Percentiles rank a stretch among this genome's conserved stretches.
Evolutionary conservation across 2,888 invertebrate genomes (phyloP).

Genomic region (Temnothorax unifasciatus): DNA sequence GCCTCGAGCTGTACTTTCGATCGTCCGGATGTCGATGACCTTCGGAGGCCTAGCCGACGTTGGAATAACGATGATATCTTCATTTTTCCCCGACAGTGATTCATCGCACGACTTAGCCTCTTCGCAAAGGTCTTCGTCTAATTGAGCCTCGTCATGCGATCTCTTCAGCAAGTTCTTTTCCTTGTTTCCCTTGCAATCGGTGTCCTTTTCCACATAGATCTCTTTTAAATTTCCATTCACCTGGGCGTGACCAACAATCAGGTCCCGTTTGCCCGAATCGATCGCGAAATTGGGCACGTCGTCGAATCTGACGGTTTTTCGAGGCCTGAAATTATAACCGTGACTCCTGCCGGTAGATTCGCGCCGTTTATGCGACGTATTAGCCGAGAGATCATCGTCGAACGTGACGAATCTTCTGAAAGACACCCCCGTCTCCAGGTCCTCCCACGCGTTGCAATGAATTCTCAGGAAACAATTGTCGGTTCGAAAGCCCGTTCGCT

Average conservation of each 20-base stretch:
- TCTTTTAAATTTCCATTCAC: neutral
- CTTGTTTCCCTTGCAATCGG: neutral
- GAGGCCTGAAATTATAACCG: slow-evolving; percentile 38
- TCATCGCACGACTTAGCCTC: neutral
- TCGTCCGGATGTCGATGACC: neutral
- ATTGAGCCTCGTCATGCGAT: slow-evolving; percentile 18
- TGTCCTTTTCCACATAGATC: neutral
- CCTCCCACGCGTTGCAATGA: slow-evolving; percentile 75
- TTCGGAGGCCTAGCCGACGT: neutral
- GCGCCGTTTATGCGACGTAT: neutral
- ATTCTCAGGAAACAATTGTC: slow-evolving; percentile 76
- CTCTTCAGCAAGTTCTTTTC: neutral
- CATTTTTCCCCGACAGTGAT: slow-evolving; percentile 6
- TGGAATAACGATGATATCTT: neutral
- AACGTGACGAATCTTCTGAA: slow-evolving; percentile 80
- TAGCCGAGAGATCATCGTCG: slow-evolving; percentile 76
- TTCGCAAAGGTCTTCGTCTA: neutral
- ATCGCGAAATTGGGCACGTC: neutral
- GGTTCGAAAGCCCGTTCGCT: slow-evolving; percentile 78
- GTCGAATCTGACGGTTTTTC: neutral
- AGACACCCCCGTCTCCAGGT: slow-evolving; percentile 68
- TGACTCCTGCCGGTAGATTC: neutral
- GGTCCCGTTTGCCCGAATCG: neutral
- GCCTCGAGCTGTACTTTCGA: neutral
- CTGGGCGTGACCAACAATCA: neutral